Conservation (phyloP, 2,888 invertebrate species). For the Nemapogon koenigi region DNA sequence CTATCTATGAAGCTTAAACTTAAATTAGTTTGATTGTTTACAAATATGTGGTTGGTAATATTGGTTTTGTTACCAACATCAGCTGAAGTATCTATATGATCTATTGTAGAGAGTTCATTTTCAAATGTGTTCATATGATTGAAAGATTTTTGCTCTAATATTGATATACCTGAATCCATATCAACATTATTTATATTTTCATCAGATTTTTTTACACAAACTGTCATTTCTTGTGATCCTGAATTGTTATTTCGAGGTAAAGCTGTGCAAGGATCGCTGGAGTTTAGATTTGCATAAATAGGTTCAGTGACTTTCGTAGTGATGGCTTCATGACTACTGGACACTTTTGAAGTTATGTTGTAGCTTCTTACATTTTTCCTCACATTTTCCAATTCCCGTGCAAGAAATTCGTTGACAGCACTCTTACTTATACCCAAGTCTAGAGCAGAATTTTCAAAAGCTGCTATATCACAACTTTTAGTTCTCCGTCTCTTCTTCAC, state of each 20-base stretch:
- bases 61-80: constrained; percentile 28
- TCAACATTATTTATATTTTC: constrained; percentile 22
- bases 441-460: constrained; percentile 50
- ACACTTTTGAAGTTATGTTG: not conserved
- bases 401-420: constrained; percentile 42
- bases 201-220: constrained; percentile 8
- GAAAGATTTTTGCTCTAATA: constrained; percentile 35
- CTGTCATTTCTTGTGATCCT: constrained; percentile 4
- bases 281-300: constrained; percentile 30
- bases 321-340: constrained; percentile 1
- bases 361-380: constrained; percentile 25
- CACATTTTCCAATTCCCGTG: constrained; percentile 48
- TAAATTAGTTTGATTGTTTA: constrained; percentile 40
- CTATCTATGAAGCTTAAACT: constrained; percentile 55
- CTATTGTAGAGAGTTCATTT: constrained; percentile 12
- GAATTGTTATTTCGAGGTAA: constrained; percentile 8
- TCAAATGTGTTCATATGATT: constrained; percentile 22
- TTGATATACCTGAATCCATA: constrained; percentile 36
- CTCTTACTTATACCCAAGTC: constrained; percentile 43
- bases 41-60: constrained; percentile 39
- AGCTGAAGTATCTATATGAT: not conserved
- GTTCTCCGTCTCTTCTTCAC: constrained; percentile 46
- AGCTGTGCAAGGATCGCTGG: constrained; percentile 1
- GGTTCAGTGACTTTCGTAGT: constrained; percentile 23
- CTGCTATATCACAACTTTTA: constrained; percentile 37